Conservation (phyloP, 2,113 vertebrate genomes). For the Hystrix brachyura region DNA sequence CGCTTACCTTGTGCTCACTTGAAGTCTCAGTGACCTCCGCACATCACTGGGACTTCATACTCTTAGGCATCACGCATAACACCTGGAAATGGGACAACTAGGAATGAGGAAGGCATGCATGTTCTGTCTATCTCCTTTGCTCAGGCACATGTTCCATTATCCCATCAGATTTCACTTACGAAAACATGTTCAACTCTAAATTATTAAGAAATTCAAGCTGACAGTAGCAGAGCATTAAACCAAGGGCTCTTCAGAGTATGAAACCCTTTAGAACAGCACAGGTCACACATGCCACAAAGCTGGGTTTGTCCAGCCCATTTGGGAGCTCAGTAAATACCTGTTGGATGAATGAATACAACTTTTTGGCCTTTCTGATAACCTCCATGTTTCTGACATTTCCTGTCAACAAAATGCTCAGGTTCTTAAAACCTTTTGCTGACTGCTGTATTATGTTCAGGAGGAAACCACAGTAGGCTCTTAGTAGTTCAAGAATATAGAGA, state of each 20-base stretch:
- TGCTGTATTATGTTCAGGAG: neutral
- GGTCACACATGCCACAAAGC: neutral
- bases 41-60: neutral
- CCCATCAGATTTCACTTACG: neutral
- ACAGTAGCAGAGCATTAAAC: neutral
- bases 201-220: constrained; percentile 13
- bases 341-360: neutral
- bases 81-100: neutral
- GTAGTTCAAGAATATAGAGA: neutral
- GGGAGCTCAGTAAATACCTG: neutral
- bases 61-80: neutral
- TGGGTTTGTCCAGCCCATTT: neutral
- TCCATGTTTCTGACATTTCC: constrained; percentile 9
- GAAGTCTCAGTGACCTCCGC: neutral
- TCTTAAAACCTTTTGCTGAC: neutral
- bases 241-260: neutral
- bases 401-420: neutral
- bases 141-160: neutral
- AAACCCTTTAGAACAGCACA: neutral
- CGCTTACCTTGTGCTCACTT: neutral
- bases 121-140: neutral
- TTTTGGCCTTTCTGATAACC: neutral
- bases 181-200: neutral
- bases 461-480: neutral
- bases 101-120: neutral